Conservation (phyloP, 2,888 invertebrate species). For the Nemotelus nigrinus region DNA sequence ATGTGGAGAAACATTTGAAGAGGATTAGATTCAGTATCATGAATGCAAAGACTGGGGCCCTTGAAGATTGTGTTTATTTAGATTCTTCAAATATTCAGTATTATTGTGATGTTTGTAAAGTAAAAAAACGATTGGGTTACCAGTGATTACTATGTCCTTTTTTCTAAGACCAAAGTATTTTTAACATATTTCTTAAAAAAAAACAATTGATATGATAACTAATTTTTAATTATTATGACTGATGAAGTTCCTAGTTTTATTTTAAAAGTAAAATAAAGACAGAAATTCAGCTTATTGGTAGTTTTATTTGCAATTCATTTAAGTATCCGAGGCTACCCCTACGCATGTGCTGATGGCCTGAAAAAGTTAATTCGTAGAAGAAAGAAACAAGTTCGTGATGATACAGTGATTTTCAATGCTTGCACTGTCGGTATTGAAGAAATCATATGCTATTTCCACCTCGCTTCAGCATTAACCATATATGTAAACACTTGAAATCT, state of each 20-base stretch:
- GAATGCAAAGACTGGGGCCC: conserved; percentile 20
- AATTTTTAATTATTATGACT: background rate
- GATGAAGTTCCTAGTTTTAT: background rate
- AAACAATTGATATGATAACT: background rate
- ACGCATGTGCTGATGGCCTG: no score
- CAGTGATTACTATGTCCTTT: background rate
- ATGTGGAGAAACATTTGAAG: conserved; percentile 33
- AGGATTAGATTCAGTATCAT: conserved; percentile 14
- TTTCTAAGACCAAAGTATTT: background rate
- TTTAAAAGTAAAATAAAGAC: background rate
- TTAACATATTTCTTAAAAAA: background rate
- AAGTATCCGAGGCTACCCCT: no score
- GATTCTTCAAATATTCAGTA: conserved; percentile 1
- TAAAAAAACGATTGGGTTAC: background rate
- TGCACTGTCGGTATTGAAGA: no score
- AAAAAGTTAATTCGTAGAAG: no score
- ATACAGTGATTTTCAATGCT: no score
- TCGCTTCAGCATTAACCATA: no score
- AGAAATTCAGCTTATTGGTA: no score
- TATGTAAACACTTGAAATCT: no score
- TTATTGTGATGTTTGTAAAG: conserved; percentile 24
- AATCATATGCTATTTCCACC: no score
- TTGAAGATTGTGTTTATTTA: background rate
- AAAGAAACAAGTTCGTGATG: no score
- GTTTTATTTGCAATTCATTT: no score